These are phyloP conservation scores for Echeneis naucrates DNA, from an alignment of 2,797 vertebrate species.

Conservation along the genomic window DNA sequence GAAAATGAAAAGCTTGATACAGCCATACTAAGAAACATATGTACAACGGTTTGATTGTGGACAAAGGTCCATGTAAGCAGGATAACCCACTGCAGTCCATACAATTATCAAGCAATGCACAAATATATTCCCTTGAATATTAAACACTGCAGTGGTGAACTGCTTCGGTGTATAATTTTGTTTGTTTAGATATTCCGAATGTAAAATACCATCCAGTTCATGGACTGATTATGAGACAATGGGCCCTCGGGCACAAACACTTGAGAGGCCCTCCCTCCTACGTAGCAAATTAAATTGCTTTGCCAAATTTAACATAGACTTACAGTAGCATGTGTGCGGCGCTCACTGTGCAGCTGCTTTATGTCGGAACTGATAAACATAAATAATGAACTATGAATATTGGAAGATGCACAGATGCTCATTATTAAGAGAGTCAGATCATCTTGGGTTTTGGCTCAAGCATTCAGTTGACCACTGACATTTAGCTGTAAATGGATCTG, in stretches of 20 bases:
- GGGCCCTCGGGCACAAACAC: constrained; percentile 25
- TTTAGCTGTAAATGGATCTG: no score
- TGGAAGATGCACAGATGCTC: neutral
- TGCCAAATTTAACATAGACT: constrained; percentile 21
- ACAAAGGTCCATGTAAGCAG: neutral
- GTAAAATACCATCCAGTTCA: constrained; percentile 21
- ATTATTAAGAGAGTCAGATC: neutral
- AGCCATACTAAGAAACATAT: neutral
- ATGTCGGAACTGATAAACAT: neutral
- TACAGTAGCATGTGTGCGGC: constrained; percentile 6
- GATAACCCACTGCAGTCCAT: neutral
- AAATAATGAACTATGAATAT: neutral
- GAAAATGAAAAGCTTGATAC: neutral
- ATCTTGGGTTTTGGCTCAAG: no score
- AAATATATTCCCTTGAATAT: neutral
- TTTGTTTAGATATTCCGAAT: constrained; percentile 27
- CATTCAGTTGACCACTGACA: no score
- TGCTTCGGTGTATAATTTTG: neutral
- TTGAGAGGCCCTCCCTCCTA: constrained; percentile 17
- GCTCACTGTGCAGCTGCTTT: neutral
- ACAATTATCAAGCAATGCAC: neutral
- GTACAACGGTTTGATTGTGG: neutral
- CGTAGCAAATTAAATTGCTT: constrained; percentile 23
- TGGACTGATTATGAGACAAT: constrained; percentile 21
- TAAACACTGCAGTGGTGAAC: constrained; percentile 1